Conservation (phyloP, 1,140 invertebrate species). For the Dreissena polymorpha region DNA sequence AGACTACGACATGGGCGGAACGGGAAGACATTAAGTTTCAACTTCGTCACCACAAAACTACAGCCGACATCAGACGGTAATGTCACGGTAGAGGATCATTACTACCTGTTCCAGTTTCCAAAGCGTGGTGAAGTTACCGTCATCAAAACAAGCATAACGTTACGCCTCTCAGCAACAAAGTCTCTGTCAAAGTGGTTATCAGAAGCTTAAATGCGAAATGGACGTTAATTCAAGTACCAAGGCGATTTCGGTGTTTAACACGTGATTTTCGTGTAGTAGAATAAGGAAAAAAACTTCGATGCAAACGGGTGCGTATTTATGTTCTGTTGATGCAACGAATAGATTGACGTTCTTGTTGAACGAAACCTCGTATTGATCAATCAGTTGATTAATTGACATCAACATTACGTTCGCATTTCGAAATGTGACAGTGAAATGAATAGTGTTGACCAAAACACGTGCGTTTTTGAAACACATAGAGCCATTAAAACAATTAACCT, state of each 20-base stretch:
- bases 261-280: constrained; percentile 2
- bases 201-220: constrained; percentile 43
- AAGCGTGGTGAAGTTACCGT: constrained; percentile 39
- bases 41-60: neutral
- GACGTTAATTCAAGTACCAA: constrained; percentile 50
- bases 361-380: no score
- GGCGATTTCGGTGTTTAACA: constrained; percentile 37
- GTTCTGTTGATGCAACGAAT: no score
- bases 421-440: no score
- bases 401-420: no score
- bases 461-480: no score
- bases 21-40: constrained; percentile 36
- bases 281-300: neutral
- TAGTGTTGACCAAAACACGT: no score
- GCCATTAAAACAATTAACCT: no score
- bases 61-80: neutral
- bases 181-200: constrained; percentile 39
- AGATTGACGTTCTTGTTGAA: no score
- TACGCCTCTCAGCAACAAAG: constrained; percentile 2
- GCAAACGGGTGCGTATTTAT: no score
- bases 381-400: no score
- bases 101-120: constrained; percentile 17
- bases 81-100: constrained; percentile 26
- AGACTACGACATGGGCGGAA: constrained; percentile 48
- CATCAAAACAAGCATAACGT: constrained; percentile 18